Base-by-base conservation (phyloP, 2,888 invertebrate species). In the Volucella bombylans region DNA sequence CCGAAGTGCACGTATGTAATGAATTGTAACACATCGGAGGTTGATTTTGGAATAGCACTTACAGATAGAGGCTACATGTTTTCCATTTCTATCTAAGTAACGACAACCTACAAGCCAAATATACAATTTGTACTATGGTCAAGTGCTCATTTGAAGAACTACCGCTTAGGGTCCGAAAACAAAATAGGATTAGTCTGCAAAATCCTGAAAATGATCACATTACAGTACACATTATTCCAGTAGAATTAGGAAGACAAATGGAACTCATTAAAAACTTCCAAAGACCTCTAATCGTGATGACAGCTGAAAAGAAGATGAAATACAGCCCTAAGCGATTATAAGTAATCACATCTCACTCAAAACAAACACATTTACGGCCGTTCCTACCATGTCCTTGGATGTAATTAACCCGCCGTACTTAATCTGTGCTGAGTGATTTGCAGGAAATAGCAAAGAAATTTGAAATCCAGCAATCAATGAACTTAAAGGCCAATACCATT, bases 271-370 rank as follows among this genome's bases (percentile, higher is more conserved):
- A 57, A 61, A 71, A 74, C 68, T 80, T 65, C 64, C 74, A 15
- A 54, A 49, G 68, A 62, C 50, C 23, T 55, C 64, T 69, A 11
- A 55, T 50, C 39, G 41, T 50, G 45, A 15, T 50, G 50, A 38
- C 54, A 72, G 62, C 61, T 49, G 61, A 62, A 52, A 31, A 67
- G 72, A 4, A 23, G 67, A 67, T 49, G 71, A 67, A 54, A 54
- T 50, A 38, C 23, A 4, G 69, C 50, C 74, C 68, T 79, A 64
- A 67, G 74, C 74, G 80, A 83, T 80, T 83, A 74, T 50, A 71
- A 55, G 59, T 74, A 80, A 79, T 83, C 73, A 65, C 82, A 78
- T 43, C 45, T 82, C 79, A 79, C 55, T 74, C 73, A 79, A 67
- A 74, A 11, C 45, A 14, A 18, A 62, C 45, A 55, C 39, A 62